Conservation (phyloP, 2,113 vertebrate species). For the Zosterops borbonicus region DNA sequence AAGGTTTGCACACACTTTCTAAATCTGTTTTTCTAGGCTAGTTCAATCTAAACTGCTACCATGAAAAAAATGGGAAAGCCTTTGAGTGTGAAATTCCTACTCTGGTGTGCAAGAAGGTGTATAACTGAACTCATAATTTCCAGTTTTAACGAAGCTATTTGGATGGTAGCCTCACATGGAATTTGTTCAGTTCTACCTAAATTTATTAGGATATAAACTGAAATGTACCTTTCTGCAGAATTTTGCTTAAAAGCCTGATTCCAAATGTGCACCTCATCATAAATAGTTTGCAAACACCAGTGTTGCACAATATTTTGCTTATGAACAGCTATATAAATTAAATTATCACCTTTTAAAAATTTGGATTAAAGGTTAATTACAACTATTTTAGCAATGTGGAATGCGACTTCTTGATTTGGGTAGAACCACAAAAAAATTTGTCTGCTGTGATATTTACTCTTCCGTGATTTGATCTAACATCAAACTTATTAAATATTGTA, state of each 20-base stretch:
- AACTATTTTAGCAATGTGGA: slow-evolving; percentile 45
- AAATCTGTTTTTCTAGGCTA: neutral
- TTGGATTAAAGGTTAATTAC: slow-evolving; percentile 61
- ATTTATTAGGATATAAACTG: neutral
- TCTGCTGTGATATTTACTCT: slow-evolving; percentile 42
- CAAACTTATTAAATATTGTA: neutral
- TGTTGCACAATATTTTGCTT: slow-evolving; percentile 15
- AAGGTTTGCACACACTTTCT: neutral
- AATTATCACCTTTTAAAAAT: slow-evolving; percentile 2
- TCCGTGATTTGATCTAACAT: slow-evolving; percentile 34
- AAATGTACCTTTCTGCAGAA: neutral
- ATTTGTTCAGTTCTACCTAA: neutral
- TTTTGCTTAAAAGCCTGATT: neutral
- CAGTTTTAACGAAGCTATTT: neutral
- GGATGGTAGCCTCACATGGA: neutral
- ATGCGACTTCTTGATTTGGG: slow-evolving; percentile 47
- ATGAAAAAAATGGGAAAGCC: neutral
- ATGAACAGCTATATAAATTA: slow-evolving; percentile 28
- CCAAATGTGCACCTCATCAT: neutral
- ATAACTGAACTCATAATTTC: neutral
- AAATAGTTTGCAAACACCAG: neutral
- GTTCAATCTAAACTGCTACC: neutral
- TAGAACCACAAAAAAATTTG: slow-evolving; percentile 30
- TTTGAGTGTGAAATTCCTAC: neutral
- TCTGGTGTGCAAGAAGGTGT: neutral